Conservation (phyloP, 2,888 invertebrate species). For the Leptopilina syphax region DNA sequence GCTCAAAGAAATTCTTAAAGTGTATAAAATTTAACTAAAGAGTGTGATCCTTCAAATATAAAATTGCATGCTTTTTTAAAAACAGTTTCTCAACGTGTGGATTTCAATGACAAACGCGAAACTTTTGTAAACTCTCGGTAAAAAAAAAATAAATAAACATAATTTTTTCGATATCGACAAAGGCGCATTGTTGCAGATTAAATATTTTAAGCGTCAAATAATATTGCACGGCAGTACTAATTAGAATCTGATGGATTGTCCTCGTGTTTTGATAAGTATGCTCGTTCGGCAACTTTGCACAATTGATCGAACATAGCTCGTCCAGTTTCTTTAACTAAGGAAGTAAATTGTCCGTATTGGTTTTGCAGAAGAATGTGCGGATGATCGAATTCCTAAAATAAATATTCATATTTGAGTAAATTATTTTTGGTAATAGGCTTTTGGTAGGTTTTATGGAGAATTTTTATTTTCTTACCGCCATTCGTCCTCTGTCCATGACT, state of each 20-base stretch:
- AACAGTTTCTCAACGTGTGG: too few relatives aligned
- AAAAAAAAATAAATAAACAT: too few relatives aligned
- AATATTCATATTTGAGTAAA: neutral
- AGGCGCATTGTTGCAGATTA: too few relatives aligned
- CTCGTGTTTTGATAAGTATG: conserved; percentile 66
- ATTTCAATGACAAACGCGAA: too few relatives aligned
- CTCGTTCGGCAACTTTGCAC: conserved; percentile 77
- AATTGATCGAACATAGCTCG: conserved; percentile 79
- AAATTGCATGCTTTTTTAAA: neutral
- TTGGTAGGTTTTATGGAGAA: too few relatives aligned
- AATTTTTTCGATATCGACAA: too few relatives aligned
- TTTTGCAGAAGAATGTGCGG: conserved; percentile 77
- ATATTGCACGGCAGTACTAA: too few relatives aligned
- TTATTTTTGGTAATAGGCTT: too few relatives aligned
- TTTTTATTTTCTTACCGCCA: conserved; percentile 65
- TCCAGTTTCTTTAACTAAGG: conserved; percentile 81
- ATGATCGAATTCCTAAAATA: conserved; percentile 55
- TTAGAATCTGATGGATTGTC: neutral
- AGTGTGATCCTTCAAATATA: neutral
- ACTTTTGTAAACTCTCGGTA: too few relatives aligned
- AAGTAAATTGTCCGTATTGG: conserved; percentile 78
- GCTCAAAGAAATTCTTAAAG: too few relatives aligned
- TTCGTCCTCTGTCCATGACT: conserved; percentile 79
- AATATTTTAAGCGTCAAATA: too few relatives aligned
- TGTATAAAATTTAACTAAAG: neutral